phyloP scores from a whole-genome alignment of 92 coral and sea anemone species.

The Hydrozoanthus gracilis region DNA sequence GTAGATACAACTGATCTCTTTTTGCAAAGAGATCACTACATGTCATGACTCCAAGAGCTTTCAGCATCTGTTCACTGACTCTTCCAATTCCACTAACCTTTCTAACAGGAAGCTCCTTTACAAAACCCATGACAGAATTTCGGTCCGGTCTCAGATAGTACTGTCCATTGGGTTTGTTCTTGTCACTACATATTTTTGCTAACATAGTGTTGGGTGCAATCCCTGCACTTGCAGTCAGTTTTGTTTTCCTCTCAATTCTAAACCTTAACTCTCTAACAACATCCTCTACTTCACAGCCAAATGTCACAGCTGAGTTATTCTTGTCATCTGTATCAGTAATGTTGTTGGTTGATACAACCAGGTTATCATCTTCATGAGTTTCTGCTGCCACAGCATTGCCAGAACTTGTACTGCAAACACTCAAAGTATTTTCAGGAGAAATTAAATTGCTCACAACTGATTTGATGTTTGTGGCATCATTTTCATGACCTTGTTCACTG shows the following conservation, averaged over 20 bases:
- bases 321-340: background rate
- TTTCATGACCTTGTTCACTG: background rate
- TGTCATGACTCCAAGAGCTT: slow-evolving; percentile 78
- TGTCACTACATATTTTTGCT: slow-evolving; percentile 94
- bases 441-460: background rate
- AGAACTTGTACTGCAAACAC: background rate
- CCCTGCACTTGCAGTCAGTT: slow-evolving; percentile 98
- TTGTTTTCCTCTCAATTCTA: slow-evolving; percentile 86
- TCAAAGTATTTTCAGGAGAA: background rate
- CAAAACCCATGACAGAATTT: slow-evolving; percentile 69
- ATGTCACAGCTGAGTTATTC: slow-evolving; percentile 34
- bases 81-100: slow-evolving; percentile 94
- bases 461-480: background rate
- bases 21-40: slow-evolving; percentile 77
- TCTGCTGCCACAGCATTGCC: background rate
- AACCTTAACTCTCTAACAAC: slow-evolving; percentile 84
- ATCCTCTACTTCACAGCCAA: slow-evolving; percentile 81
- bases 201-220: slow-evolving; percentile 96
- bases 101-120: slow-evolving; percentile 79
- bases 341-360: background rate
- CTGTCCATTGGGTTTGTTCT: slow-evolving; percentile 99
- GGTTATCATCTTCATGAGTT: background rate
- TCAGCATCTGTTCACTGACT: slow-evolving; percentile 96
- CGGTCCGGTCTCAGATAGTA: slow-evolving; percentile 77
- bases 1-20: slow-evolving; percentile 80